Evolutionary conservation across 2,113 vertebrate genomes (phyloP), one percentile per base, ranked within the genome.

Genomic region (Laticauda laticaudata): DNA sequence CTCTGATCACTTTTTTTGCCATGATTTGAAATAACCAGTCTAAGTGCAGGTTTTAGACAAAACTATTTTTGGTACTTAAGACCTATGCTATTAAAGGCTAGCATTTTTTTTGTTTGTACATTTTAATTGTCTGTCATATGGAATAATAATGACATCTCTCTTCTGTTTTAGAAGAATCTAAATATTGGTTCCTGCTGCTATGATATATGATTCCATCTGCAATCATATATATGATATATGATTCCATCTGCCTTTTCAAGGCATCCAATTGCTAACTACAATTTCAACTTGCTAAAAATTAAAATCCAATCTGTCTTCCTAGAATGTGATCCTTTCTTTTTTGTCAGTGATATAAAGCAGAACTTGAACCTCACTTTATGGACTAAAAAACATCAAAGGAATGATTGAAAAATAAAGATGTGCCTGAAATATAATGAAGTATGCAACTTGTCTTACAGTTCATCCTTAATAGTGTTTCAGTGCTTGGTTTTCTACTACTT

Each of bases 201-300:
- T 12, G 56, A 0, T 54, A 1, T 0, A 69, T 55, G 85, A 3
- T 54, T 75, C 1, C 0, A 0, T 9, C 34, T 10, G 59, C 56
- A 88, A 69, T 39, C 34, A 39, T 39, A 39, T 39, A 39, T 0
- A 0, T 12, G 56, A 0, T 54, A 1, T 0, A 69, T 55, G 85
- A 3, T 54, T 75, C 1, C 0, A 0, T 9, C 34, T 10, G 59
- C 69, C 92, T 95, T 88, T 91, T 14, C 92, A 94, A 92, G 91
- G 12, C 9, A 87, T 24, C 3, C 88, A 94, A 94, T 0, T 56
- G 45, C 91, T 57, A 85, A 57, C 69, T 93, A 94, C 26, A 29
- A 8, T 95, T 95, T 95, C 53, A 93, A 14, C n/a, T 23, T 61
- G 0, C 15, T 95, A 86, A 94, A 96, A 94, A 93, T 91, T 89